A percentile compares a stretch with the other conserved stretches of the same genome.
Evolutionary conservation across 2,797 vertebrate species (phyloP).

Genomic region (Merluccius polli): DNA sequence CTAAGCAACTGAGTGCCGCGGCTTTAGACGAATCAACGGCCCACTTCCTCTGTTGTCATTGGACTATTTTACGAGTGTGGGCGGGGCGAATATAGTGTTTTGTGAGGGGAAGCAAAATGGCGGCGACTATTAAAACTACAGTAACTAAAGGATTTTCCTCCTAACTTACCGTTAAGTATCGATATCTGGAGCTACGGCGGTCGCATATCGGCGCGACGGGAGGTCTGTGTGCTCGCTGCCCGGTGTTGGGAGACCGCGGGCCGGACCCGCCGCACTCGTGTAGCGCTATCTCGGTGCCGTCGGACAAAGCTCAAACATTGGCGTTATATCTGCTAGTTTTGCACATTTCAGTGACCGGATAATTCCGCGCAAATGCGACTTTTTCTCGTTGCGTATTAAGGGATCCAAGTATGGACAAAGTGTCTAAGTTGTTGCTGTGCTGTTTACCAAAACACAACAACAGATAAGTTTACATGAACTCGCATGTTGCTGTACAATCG

Average conservation of each 20-base stretch:
- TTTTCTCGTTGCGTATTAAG: neutral
- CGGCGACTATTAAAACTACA: constrained; percentile 65
- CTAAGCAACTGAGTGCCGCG: constrained; percentile 28
- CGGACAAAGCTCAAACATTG: constrained; percentile 41
- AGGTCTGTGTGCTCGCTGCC: too few species aligned
- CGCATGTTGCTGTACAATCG: neutral
- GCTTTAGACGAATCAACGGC: constrained; percentile 39
- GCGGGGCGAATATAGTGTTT: constrained; percentile 66
- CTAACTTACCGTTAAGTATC: neutral
- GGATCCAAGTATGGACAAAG: neutral
- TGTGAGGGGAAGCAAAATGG: constrained; percentile 85
- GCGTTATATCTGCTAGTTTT: too few species aligned
- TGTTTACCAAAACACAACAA: neutral
- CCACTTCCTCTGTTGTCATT: constrained; percentile 16
- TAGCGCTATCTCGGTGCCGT: constrained; percentile 6
- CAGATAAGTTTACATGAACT: neutral
- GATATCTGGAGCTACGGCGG: neutral
- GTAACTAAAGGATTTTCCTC: constrained; percentile 53
- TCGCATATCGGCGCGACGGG: too few species aligned
- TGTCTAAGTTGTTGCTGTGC: neutral
- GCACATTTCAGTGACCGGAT: too few species aligned
- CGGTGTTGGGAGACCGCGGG: too few species aligned
- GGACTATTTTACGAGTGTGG: constrained; percentile 30
- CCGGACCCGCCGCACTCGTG: neutral
- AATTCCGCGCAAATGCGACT: too few species aligned